Conservation (phyloP, 2,113 vertebrate genomes). For the Alligator mississippiensis region DNA sequence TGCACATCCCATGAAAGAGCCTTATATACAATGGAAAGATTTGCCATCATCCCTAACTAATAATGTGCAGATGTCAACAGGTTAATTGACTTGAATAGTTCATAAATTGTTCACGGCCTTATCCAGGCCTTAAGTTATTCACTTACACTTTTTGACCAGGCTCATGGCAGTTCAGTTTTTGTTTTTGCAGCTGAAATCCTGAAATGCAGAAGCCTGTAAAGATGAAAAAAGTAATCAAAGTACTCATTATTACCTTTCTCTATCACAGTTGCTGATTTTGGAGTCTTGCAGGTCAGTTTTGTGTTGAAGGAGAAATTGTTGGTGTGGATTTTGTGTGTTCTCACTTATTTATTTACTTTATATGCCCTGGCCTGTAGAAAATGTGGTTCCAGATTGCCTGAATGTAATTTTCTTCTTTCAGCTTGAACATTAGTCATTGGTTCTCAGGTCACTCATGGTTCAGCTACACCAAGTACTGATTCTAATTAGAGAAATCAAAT, state of each 20-base stretch:
- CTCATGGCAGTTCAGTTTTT: neutral
- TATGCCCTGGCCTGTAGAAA: neutral
- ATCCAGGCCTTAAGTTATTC: neutral
- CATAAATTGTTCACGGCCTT: too few relatives aligned
- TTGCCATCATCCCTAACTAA: rapidly evolving
- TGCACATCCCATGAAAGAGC: rapidly evolving
- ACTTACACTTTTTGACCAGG: neutral
- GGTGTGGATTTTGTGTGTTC: too few relatives aligned
- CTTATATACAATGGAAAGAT: neutral
- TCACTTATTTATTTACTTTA: neutral
- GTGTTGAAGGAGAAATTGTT: too few relatives aligned
- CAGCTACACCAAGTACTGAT: neutral
- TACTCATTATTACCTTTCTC: rapidly evolving
- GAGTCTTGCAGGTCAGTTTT: too few relatives aligned
- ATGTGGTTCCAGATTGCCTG: neutral
- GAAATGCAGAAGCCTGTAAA: rapidly evolving
- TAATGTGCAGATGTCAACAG: rapidly evolving
- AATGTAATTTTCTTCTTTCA: neutral
- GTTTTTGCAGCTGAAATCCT: rapidly evolving
- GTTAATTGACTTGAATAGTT: neutral
- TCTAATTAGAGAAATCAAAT: neutral
- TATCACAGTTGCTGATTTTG: neutral
- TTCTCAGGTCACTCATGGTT: neutral
- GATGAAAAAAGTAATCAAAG: neutral
- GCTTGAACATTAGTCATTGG: neutral